Conservation (phyloP, 2,113 vertebrate species). For the Monopterus albus region DNA sequence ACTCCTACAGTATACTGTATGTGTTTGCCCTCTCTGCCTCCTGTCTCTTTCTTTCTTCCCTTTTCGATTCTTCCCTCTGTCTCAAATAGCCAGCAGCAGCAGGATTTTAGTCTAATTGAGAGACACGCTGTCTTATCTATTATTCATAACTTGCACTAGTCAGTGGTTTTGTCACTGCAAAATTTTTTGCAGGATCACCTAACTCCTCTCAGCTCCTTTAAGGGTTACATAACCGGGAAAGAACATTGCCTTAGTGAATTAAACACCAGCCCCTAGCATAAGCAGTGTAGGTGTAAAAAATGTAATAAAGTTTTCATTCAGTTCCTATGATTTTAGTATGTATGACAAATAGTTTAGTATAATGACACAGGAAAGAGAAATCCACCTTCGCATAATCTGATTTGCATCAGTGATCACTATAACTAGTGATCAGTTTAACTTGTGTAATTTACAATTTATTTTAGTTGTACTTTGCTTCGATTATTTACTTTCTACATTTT, state of each 20-base stretch:
- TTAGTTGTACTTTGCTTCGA: too few species aligned
- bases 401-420: neutral
- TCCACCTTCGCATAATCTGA: neutral
- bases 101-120: conserved; percentile 34
- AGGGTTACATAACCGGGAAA: neutral
- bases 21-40: conserved; percentile 3
- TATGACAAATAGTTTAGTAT: too few species aligned
- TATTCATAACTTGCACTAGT: conserved; percentile 16
- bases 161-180: conserved; percentile 4
- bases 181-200: neutral
- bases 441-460: too few species aligned
- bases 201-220: neutral
- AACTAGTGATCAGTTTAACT: neutral
- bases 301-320: too few species aligned
- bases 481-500: too few species aligned
- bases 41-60: neutral
- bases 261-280: neutral
- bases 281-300: too few species aligned
- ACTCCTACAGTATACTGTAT: neutral
- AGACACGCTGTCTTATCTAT: conserved; percentile 22
- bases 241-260: neutral
- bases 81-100: conserved; percentile 3
- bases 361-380: neutral
- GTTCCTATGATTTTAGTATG: too few species aligned
- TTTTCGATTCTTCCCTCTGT: neutral